A percentile compares a stretch with the other conserved stretches of the same genome.
Conservation (phyloP, 1,140 invertebrate genomes). For the Cyclargus thomasi region DNA sequence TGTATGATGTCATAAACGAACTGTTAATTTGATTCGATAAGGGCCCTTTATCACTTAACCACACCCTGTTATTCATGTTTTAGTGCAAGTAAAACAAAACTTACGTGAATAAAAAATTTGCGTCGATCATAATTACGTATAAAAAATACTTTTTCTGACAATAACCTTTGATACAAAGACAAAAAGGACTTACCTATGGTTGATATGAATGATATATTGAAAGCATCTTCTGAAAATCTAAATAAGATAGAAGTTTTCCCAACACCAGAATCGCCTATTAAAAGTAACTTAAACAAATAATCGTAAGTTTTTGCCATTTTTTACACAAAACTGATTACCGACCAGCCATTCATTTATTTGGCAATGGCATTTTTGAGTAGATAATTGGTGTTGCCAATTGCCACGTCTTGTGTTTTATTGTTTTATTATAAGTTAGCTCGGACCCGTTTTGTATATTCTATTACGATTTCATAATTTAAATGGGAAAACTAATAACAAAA, state of each 20-base stretch:
- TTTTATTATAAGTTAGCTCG: background rate
- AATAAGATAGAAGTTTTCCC: conserved; percentile 99
- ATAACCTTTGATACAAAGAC: conserved; percentile 68
- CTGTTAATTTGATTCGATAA: conserved; percentile 60
- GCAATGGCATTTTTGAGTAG: conserved; percentile 61
- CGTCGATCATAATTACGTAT: conserved; percentile 14
- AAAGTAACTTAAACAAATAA: conserved; percentile 96
- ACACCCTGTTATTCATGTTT: conserved; percentile 45
- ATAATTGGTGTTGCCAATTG: conserved; percentile 47
- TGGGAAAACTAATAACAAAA: too few species aligned
- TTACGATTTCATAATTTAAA: too few species aligned
- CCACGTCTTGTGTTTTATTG: conserved; percentile 12
- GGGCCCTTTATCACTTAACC: conserved; percentile 48
- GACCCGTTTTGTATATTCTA: too few species aligned
- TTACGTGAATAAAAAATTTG: conserved; percentile 44
- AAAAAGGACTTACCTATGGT: conserved; percentile 89
- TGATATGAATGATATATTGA: conserved; percentile 98
- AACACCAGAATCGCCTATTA: conserved; percentile 98
- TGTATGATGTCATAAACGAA: conserved; percentile 69
- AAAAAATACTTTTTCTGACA: conserved; percentile 64
- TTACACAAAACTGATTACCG: conserved; percentile 71
- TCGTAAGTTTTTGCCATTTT: conserved; percentile 97
- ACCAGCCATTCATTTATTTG: conserved; percentile 60
- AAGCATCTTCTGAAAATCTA: conserved; percentile 98
- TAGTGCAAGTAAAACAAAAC: conserved; percentile 33